Evolutionary conservation across 2,797 vertebrate species (phyloP).

Genomic region (Myotis findleyi): DNA sequence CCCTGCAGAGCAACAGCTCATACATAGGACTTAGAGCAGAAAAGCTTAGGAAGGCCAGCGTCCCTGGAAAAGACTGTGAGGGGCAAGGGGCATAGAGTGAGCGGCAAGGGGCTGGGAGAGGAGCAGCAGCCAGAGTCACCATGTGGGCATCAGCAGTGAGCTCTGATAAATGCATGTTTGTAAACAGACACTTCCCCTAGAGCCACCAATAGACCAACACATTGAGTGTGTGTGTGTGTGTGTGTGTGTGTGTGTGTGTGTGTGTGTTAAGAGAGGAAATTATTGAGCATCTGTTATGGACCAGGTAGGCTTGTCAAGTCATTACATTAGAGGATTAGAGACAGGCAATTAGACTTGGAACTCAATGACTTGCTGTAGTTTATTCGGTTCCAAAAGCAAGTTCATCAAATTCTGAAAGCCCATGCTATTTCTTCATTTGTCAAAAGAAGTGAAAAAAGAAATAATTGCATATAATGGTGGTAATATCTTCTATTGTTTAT

Average conservation of each 20-base stretch:
- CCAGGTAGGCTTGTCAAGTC: neutral
- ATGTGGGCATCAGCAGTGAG: neutral
- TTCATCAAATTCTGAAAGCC: neutral
- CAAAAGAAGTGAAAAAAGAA: neutral
- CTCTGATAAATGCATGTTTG: neutral
- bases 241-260: neutral
- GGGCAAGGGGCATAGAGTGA: neutral
- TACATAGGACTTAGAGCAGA: neutral
- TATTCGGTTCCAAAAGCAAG: neutral
- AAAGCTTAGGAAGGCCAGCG: neutral
- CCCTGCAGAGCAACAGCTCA: neutral
- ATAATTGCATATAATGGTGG: neutral
- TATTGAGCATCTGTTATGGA: neutral
- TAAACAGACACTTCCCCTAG: neutral
- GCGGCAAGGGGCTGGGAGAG: neutral
- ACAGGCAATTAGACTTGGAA: too few species aligned
- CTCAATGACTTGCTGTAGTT: rapidly evolving
- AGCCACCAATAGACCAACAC: too few species aligned
- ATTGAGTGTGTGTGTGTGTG: rapidly evolving
- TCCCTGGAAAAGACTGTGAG: neutral
- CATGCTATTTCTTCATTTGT: neutral
- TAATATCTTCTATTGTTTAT: neutral
- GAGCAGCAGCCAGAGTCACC: neutral
- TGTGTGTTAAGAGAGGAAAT: rapidly evolving
- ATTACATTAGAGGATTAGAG: rapidly evolving